Percentiles rank a stretch among this genome's conserved stretches.
Conservation (phyloP, 2,888 invertebrate genomes). For the Brachyptera risi region DNA sequence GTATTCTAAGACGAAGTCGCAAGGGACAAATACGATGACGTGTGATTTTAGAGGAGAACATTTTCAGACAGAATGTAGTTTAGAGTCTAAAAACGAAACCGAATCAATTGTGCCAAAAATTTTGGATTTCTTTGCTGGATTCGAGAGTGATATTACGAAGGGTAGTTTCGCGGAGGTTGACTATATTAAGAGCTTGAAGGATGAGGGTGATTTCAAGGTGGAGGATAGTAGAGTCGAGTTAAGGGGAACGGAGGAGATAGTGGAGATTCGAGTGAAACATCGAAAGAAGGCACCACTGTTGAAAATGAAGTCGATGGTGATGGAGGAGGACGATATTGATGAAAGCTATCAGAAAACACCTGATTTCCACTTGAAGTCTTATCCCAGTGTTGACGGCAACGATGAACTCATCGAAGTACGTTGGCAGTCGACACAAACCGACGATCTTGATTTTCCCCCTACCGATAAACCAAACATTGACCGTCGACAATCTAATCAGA, state of each 20-base stretch:
- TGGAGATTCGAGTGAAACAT: not conserved
- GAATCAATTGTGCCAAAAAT: not conserved
- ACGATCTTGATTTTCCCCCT: slow-evolving; percentile 5
- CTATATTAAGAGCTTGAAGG: not conserved
- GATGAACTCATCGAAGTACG: slow-evolving; percentile 12
- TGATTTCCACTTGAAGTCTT: not conserved
- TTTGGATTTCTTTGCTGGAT: not conserved
- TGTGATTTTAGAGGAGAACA: not conserved
- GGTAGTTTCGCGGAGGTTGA: not conserved
- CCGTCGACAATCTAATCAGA: not conserved
- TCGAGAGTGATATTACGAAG: not conserved
- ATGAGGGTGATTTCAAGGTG: not conserved
- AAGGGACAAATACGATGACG: not conserved
- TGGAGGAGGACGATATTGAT: not conserved
- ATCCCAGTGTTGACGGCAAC: slow-evolving; percentile 1
- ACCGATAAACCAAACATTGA: not conserved
- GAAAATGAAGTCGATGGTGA: not conserved
- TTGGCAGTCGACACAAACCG: slow-evolving; percentile 18
- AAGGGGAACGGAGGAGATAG: not conserved
- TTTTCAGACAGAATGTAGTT: not conserved
- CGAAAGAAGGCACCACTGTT: not conserved
- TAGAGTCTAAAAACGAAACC: not conserved
- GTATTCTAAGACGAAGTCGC: not conserved
- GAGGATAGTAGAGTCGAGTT: not conserved
- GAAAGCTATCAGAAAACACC: not conserved